Evolutionary conservation across 2,888 invertebrate genomes (phyloP).

Genomic region (Nomada lathburiana): DNA sequence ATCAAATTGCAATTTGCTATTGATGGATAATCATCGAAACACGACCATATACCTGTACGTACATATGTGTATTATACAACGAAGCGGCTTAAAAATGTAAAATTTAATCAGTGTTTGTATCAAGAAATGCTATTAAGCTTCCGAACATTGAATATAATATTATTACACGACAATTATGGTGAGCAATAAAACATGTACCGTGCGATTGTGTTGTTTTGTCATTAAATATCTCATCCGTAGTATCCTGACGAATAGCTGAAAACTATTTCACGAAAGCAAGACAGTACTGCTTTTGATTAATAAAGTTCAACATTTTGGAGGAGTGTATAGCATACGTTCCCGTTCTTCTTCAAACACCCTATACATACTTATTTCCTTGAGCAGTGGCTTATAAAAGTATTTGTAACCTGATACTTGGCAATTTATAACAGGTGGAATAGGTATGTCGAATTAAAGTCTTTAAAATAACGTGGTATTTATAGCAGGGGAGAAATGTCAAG

Average conservation of each 20-base stretch:
- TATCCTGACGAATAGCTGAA: background rate
- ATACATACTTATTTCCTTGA: too few species aligned
- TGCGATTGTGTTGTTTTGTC: conserved; percentile 13
- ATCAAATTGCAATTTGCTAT: conserved; percentile 37
- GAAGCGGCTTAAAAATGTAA: conserved; percentile 23
- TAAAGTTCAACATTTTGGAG: too few species aligned
- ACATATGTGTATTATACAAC: conserved; percentile 34
- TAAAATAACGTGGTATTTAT: too few species aligned
- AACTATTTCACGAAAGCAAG: background rate
- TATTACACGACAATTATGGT: conserved; percentile 63
- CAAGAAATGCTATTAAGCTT: conserved; percentile 62
- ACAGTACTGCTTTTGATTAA: too few species aligned
- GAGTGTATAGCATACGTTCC: too few species aligned
- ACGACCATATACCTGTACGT: conserved; percentile 2
- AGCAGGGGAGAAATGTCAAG: too few species aligned
- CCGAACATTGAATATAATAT: conserved; percentile 49
- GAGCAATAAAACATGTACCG: conserved; percentile 69
- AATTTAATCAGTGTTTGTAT: conserved; percentile 39
- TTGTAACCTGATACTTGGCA: too few species aligned
- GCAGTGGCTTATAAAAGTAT: too few species aligned
- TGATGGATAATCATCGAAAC: conserved; percentile 34
- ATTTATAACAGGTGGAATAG: too few species aligned
- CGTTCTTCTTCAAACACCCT: too few species aligned
- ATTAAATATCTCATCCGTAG: conserved; percentile 1
- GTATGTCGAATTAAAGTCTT: too few species aligned